phyloP scores from a whole-genome alignment of 2,888 invertebrate species.

The Meandrusa payeni region DNA sequence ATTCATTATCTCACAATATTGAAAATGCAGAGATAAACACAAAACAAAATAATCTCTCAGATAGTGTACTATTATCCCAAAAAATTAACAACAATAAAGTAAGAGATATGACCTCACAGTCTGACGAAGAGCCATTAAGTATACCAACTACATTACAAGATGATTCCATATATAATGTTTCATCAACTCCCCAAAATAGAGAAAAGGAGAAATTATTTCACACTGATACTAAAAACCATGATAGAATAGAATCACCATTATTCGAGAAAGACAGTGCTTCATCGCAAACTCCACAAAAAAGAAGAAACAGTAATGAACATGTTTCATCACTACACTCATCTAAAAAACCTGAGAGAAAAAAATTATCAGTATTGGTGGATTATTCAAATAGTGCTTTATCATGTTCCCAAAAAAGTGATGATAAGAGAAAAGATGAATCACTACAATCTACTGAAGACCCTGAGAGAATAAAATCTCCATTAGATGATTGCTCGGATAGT shows the following conservation, averaged over 20 bases:
- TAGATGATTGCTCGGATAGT: not conserved
- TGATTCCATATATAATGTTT: conserved; percentile 37
- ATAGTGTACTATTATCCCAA: conserved; percentile 29
- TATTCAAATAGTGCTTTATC: conserved; percentile 6
- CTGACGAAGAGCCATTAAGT: conserved; percentile 23
- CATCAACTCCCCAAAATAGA: conserved; percentile 29
- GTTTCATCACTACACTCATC: conserved; percentile 12
- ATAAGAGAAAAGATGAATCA: conserved; percentile 16
- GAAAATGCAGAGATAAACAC: too few relatives aligned
- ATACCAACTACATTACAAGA: conserved; percentile 35
- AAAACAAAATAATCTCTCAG: conserved; percentile 35
- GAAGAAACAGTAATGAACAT: conserved; percentile 28
- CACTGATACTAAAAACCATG: conserved; percentile 14
- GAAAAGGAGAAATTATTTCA: conserved; percentile 3
- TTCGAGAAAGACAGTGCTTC: conserved; percentile 24
- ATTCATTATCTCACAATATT: too few relatives aligned
- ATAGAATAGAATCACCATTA: conserved; percentile 32
- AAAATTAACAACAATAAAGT: conserved; percentile 27
- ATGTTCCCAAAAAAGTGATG: too few relatives aligned
- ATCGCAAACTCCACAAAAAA: too few relatives aligned
- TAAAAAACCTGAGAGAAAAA: conserved; percentile 25
- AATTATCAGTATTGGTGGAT: conserved; percentile 32
- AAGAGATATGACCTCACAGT: conserved; percentile 5
- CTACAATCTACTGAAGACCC: conserved; percentile 18
- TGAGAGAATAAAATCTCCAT: conserved; percentile 34